Percentiles rank a stretch among this genome's conserved stretches.
These are phyloP conservation scores for Cisticola juncidis DNA, from an alignment of 2,113 vertebrate species.

Conservation along the genomic window DNA sequence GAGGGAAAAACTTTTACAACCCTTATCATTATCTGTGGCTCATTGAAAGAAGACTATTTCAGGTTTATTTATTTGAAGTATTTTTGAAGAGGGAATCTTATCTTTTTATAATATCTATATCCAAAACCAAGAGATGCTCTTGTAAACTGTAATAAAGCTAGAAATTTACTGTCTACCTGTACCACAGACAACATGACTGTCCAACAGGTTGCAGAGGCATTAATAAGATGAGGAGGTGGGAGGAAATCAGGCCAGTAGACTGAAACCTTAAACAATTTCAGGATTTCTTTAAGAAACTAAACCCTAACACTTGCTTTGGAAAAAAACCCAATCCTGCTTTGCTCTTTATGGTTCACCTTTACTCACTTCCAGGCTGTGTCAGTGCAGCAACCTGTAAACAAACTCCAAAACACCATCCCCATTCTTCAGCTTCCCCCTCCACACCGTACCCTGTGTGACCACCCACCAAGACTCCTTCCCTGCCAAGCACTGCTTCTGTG, in stretches of 20 bases:
- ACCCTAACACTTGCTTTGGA: not conserved
- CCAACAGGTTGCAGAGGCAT: not conserved
- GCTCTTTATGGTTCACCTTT: not conserved
- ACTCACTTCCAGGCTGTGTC: not conserved
- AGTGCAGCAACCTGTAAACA: not conserved
- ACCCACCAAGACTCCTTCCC: rapidly evolving
- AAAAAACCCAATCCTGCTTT: not conserved
- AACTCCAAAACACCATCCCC: not conserved
- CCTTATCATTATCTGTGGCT: not conserved
- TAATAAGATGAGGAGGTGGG: not conserved
- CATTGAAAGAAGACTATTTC: not conserved
- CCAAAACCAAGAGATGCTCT: not conserved
- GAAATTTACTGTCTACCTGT: not conserved
- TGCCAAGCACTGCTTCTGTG: rapidly evolving
- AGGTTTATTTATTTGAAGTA: not conserved
- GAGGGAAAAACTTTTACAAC: not conserved
- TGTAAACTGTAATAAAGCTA: not conserved
- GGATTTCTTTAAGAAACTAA: not conserved
- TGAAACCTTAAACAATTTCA: not conserved
- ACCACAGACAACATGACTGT: not conserved
- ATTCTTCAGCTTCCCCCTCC: not conserved
- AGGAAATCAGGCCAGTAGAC: not conserved
- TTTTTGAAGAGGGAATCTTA: not conserved
- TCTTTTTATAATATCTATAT: not conserved
- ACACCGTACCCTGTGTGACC: rapidly evolving